Percentiles rank a stretch among this genome's conserved stretches.
phyloP scores from a whole-genome alignment of 2,888 invertebrate species.

The Poecilus cupreus region DNA sequence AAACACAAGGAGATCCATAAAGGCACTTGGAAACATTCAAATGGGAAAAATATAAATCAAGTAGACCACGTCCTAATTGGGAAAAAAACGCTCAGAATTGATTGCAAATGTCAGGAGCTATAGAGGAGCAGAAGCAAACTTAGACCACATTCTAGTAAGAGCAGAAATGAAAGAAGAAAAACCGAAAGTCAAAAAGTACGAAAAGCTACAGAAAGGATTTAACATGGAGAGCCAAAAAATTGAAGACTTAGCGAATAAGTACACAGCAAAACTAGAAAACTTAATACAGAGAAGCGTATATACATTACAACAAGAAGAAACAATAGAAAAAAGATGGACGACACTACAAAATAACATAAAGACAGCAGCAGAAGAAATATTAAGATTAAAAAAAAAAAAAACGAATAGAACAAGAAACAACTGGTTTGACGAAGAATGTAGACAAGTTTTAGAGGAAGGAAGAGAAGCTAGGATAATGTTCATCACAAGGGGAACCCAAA shows the following conservation, averaged over 20 bases:
- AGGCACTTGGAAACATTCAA: slow-evolving; percentile 45
- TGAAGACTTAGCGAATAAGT: not conserved
- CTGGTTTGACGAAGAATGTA: not conserved
- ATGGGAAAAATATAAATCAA: slow-evolving; percentile 53
- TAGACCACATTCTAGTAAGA: slow-evolving; percentile 60
- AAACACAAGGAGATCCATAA: slow-evolving; percentile 33
- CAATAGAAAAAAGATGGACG: not conserved
- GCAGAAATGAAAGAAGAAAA: slow-evolving; percentile 43
- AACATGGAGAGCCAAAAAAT: not conserved
- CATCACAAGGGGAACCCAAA: not conserved
- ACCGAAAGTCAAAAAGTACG: not conserved
- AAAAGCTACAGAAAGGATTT: not conserved
- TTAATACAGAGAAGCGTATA: not conserved
- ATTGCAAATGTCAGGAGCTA: slow-evolving; percentile 57
- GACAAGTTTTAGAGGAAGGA: not conserved
- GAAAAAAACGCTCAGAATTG: slow-evolving; percentile 6
- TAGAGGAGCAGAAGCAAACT: slow-evolving; percentile 57
- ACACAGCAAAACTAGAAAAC: not conserved
- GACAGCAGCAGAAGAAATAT: not conserved
- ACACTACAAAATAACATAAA: slow-evolving; percentile 14
- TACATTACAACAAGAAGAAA: not conserved
- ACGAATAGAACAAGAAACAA: not conserved
- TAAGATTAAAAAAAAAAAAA: not conserved
- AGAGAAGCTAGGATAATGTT: not conserved
- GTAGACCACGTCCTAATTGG: slow-evolving; percentile 59